Percentiles rank a stretch among this genome's conserved stretches.
Evolutionary conservation across 2,888 invertebrate genomes (phyloP).

Genomic region (Synanthedon formicaeformis): DNA sequence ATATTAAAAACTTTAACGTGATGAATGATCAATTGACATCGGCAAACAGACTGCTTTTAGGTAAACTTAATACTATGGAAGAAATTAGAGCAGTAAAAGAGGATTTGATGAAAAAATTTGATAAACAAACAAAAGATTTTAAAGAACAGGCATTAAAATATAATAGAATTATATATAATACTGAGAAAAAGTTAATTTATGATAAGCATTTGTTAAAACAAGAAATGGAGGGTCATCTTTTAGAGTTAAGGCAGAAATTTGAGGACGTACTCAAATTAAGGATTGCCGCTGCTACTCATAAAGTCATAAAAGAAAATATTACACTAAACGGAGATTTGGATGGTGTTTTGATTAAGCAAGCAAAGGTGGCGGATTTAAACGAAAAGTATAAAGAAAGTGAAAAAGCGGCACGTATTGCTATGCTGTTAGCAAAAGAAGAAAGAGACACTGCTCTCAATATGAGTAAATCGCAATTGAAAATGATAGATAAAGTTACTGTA

Average conservation of each 20-base stretch:
- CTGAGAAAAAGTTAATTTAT: constrained; percentile 80
- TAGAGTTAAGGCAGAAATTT: constrained; percentile 86
- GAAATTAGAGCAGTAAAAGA: constrained; percentile 91
- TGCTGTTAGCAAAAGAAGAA: constrained; percentile 72
- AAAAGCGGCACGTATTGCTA: constrained; percentile 62
- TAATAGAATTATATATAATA: constrained; percentile 81
- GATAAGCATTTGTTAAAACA: constrained; percentile 86
- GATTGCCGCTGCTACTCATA: constrained; percentile 89
- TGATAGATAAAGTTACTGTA: constrained; percentile 73
- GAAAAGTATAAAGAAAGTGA: constrained; percentile 71
- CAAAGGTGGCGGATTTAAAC: constrained; percentile 73
- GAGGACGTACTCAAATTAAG: constrained; percentile 87
- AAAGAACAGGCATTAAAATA: constrained; percentile 82
- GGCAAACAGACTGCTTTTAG: constrained; percentile 87
- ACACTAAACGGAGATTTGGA: constrained; percentile 84
- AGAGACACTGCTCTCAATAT: constrained; percentile 74
- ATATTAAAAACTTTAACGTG: constrained; percentile 78
- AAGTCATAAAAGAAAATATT: constrained; percentile 87
- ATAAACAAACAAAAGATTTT: constrained; percentile 80
- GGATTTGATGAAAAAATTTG: constrained; percentile 85
- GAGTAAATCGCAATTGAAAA: constrained; percentile 72
- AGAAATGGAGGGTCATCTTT: constrained; percentile 86
- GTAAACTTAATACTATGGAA: constrained; percentile 89
- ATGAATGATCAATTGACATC: constrained; percentile 88
- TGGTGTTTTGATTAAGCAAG: constrained; percentile 73